These are phyloP conservation scores for Cygnus buccinator DNA, from an alignment of 2,113 vertebrate genomes.

Conservation along the genomic window DNA sequence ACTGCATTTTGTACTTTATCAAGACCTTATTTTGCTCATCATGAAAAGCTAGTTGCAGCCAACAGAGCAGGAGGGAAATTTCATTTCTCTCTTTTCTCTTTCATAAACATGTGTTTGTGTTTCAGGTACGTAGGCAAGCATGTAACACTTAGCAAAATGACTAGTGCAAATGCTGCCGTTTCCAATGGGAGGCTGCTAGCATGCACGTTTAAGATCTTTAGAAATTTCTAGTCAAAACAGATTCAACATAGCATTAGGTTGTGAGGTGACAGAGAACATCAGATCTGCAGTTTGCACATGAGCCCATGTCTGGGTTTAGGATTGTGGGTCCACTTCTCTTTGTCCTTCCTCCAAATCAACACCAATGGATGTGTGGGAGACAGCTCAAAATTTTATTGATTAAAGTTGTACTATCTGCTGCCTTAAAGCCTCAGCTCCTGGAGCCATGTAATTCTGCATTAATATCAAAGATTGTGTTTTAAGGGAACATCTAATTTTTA, in stretches of 20 bases:
- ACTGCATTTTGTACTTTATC: not conserved
- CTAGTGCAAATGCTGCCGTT: not conserved
- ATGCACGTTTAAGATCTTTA: not conserved
- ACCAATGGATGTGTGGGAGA: not conserved
- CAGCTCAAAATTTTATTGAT: not conserved
- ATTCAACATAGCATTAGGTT: not conserved
- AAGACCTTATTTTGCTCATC: slow-evolving; percentile 13
- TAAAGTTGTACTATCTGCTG: not conserved
- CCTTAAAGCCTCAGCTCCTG: not conserved
- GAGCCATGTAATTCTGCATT: not conserved
- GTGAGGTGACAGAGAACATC: not conserved
- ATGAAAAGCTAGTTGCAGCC: not conserved
- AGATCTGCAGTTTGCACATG: not conserved
- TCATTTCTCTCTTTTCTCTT: not conserved
- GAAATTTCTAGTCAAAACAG: not conserved
- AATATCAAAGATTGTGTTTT: not conserved
- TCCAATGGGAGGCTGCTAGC: not conserved
- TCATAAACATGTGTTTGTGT: not conserved
- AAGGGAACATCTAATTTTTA: not conserved
- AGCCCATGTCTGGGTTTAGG: not conserved
- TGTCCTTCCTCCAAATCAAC: not conserved
- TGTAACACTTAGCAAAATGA: not conserved
- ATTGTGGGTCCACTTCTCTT: not conserved
- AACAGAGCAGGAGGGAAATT: not conserved
- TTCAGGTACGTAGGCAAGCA: not conserved